A percentile compares a stretch with the other conserved stretches of the same genome.
phyloP scores from a whole-genome alignment of 2,888 invertebrate genomes.

The Melanotus villosus region DNA sequence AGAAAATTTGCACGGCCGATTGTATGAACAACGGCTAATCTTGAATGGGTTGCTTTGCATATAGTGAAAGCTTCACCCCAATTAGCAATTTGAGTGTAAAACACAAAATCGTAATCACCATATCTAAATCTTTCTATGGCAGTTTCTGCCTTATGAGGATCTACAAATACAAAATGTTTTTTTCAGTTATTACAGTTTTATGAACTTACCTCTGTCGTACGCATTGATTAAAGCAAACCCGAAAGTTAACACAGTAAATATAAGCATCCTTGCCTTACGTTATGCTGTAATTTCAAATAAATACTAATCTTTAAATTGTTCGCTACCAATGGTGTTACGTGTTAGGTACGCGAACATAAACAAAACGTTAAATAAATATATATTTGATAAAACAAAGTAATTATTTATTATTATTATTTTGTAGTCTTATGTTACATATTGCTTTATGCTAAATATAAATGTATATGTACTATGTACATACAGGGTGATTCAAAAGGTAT shows the following conservation, averaged over 20 bases:
- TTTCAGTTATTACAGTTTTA: background rate
- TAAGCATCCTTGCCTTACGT: background rate
- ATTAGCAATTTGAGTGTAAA: constrained; percentile 3
- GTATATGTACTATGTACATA: too few relatives aligned
- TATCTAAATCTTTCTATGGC: constrained; percentile 1
- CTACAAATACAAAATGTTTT: background rate
- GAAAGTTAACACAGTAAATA: background rate
- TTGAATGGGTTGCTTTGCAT: constrained; percentile 1
- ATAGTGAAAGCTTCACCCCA: constrained; percentile 11
- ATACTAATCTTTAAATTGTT: too few relatives aligned
- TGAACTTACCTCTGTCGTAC: constrained; percentile 3
- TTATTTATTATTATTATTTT: too few relatives aligned
- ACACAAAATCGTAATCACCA: constrained; percentile 4
- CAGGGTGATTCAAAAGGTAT: too few relatives aligned
- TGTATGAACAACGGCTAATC: constrained; percentile 4
- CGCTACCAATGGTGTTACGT: too few relatives aligned
- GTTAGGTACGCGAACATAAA: too few relatives aligned
- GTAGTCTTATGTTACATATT: too few relatives aligned
- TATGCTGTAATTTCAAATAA: background rate
- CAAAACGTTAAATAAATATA: too few relatives aligned
- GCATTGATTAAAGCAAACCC: background rate
- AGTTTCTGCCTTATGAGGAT: background rate
- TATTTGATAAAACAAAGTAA: too few relatives aligned
- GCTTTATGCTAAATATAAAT: too few relatives aligned
- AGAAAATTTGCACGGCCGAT: constrained; percentile 1